Base-by-base conservation (phyloP, 2,113 vertebrate species). In the Guaruba guarouba region DNA sequence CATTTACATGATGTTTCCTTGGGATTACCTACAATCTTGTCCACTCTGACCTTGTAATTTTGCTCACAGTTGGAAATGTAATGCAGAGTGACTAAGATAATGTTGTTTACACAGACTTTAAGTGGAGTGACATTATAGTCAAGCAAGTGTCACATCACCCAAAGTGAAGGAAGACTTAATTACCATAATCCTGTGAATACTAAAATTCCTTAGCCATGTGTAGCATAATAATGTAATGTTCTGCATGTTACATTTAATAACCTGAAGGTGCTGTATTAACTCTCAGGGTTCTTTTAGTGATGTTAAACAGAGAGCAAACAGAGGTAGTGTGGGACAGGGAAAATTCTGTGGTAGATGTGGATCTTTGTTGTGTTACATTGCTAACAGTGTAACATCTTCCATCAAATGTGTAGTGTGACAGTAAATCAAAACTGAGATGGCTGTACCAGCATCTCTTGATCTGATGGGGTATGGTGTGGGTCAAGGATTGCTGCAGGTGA, bases 31-130 rank as follows among this genome's bases (percentile, higher is more conserved):
- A 92, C 92, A 96, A 97, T 97, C 96, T 96, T 98, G 97, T 98
- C 97, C 98, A 98, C 96, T 98, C 95, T 98, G 98, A 98, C 98
- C 98, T 98, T 98, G 98, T 97, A 98, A 98, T 98, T 98, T 98
- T 98, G 93, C 97, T 98, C 97, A 97, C 97, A 97, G 97, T 98
- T 97, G 98, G 98, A 98, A 98, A 98, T 97, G 94, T 97, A 98
- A 98, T 97, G 97, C 97, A 97, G 96, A 98, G 92, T 98, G 97
- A 98, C 98, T 97, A 98, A 97, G 98, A 98, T 98, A 98, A 98
- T 98, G 98, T 98, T 98, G 98, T 98, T 98, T 99, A 98, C 98
- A 98, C 97, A 98, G 98, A 97, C 98, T 98, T 98, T 98, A 98
- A 98, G 98, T 98, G 98, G 97, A 98, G 97, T 98, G 98, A 98